phyloP scores from a whole-genome alignment of 30 jellyfish, hydroid and myxozoan genomes.

The Clytia hemisphaerica region DNA sequence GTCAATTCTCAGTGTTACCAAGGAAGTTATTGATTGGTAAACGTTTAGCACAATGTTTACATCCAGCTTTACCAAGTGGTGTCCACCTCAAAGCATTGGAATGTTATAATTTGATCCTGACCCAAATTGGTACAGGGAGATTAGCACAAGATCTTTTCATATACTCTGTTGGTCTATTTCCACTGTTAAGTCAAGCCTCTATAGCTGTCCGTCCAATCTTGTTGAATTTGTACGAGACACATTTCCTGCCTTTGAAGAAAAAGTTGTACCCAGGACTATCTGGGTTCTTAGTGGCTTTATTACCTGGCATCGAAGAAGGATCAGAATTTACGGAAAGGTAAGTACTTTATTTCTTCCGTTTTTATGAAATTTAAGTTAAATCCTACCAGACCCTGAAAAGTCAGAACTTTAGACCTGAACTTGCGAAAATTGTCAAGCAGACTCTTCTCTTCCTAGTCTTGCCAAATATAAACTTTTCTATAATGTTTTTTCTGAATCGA shows the following conservation, averaged over 20 bases:
- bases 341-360: background rate
- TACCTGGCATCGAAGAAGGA: slow-evolving; percentile 94
- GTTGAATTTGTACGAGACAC: slow-evolving; percentile 60
- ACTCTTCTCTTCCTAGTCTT: background rate
- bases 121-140: slow-evolving; percentile 75
- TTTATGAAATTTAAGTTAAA: background rate
- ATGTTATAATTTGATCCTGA: slow-evolving; percentile 52
- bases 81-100: slow-evolving; percentile 91
- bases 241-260: slow-evolving; percentile 66
- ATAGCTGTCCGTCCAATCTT: slow-evolving; percentile 78
- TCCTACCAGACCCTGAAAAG: too few species aligned
- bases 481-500: background rate
- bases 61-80: slow-evolving; percentile 98
- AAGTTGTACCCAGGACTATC: slow-evolving; percentile 71
- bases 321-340: slow-evolving; percentile 88
- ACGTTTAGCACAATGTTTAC: slow-evolving; percentile 93
- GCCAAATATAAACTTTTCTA: background rate
- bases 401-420: background rate
- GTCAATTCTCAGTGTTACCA: slow-evolving; percentile 71
- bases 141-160: slow-evolving; percentile 71
- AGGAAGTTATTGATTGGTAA: slow-evolving; percentile 80
- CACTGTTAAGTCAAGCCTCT: slow-evolving; percentile 85
- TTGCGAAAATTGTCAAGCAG: background rate
- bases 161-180: slow-evolving; percentile 72
- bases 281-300: slow-evolving; percentile 69